Conservation (phyloP, 2,888 invertebrate genomes). For the Stenurella melanura region DNA sequence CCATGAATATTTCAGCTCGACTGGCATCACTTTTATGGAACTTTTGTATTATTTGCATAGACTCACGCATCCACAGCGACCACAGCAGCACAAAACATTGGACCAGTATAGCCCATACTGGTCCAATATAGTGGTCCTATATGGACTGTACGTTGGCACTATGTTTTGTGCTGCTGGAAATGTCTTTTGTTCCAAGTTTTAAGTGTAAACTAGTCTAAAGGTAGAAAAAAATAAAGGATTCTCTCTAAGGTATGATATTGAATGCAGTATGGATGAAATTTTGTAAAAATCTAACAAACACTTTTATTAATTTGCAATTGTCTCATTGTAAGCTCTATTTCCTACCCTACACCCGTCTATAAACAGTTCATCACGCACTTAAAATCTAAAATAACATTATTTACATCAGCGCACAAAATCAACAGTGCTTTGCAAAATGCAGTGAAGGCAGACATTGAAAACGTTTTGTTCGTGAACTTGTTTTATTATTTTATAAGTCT, state of each 20-base stretch:
- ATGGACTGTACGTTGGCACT: too few relatives aligned
- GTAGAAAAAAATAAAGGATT: background rate
- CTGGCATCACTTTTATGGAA: too few relatives aligned
- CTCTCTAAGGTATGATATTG: background rate
- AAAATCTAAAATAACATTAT: constrained; percentile 55
- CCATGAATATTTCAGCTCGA: too few relatives aligned
- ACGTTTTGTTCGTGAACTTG: constrained; percentile 49
- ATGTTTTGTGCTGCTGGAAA: too few relatives aligned
- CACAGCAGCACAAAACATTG: too few relatives aligned
- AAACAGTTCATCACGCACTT: constrained; percentile 54
- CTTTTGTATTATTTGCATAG: too few relatives aligned
- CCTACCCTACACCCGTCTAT: constrained; percentile 47
- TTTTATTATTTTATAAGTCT: constrained; percentile 32
- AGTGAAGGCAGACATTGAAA: constrained; percentile 71
- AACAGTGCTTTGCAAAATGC: constrained; percentile 71
- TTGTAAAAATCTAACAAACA: constrained; percentile 31
- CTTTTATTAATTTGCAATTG: constrained; percentile 27
- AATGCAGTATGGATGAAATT: constrained; percentile 30
- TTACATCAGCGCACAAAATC: constrained; percentile 63
- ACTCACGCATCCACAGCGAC: too few relatives aligned
- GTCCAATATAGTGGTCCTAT: too few relatives aligned
- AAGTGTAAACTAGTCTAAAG: background rate
- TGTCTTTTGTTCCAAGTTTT: background rate
- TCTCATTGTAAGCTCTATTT: constrained; percentile 51
- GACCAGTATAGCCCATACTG: too few relatives aligned